Conservation (phyloP, 2,888 invertebrate genomes). For the Tachina grossa region DNA sequence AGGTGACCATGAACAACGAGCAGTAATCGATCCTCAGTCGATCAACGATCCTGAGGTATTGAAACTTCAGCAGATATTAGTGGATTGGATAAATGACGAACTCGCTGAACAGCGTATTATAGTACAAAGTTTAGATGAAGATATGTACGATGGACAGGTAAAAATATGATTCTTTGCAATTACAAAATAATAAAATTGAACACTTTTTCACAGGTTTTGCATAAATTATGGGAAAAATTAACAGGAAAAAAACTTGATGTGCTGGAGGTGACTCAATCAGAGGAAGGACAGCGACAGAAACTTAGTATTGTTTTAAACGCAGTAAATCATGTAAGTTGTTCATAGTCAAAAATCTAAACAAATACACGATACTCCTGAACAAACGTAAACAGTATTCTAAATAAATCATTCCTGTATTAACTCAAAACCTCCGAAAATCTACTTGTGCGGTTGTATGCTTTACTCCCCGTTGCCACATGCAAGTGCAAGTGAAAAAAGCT, state of each 20-base stretch:
- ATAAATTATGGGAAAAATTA: conserved; percentile 91
- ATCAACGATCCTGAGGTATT: conserved; percentile 93
- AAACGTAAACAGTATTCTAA: too few species aligned
- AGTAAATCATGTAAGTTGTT: conserved; percentile 89
- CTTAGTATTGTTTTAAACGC: conserved; percentile 93
- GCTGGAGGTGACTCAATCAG: conserved; percentile 98
- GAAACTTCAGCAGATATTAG: conserved; percentile 92
- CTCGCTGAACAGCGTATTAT: conserved; percentile 97
- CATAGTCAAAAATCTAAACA: background rate
- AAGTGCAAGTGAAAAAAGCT: too few species aligned
- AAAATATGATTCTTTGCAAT: background rate
- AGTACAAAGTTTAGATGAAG: conserved; percentile 97
- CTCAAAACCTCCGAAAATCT: too few species aligned
- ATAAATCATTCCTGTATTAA: too few species aligned
- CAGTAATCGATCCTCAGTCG: conserved; percentile 95
- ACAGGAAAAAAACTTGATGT: conserved; percentile 96
- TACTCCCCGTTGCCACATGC: too few species aligned
- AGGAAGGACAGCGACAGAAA: conserved; percentile 98
- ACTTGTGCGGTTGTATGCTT: too few species aligned
- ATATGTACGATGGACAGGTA: conserved; percentile 98
- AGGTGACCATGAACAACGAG: conserved; percentile 98
- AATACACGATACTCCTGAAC: too few species aligned
- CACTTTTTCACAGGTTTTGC: conserved; percentile 85
- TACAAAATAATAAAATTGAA: background rate
- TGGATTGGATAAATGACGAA: conserved; percentile 99